These are phyloP conservation scores for Poecilobothrus nobilitatus DNA, from an alignment of 2,888 invertebrate species.

Conservation along the genomic window DNA sequence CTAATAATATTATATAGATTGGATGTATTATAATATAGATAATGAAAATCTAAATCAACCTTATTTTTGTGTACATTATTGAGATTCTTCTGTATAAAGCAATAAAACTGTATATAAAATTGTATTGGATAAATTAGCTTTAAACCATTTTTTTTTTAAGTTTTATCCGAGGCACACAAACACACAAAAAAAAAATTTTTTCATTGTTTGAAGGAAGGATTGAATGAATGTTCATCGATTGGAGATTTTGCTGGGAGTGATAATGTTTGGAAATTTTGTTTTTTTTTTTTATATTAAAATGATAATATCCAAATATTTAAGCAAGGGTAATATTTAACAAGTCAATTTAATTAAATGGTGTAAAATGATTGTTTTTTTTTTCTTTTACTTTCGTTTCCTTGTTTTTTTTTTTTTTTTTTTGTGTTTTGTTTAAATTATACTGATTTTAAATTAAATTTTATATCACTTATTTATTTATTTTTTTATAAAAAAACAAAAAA, in stretches of 20 bases:
- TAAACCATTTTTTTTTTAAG: background rate
- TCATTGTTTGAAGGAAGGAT: background rate
- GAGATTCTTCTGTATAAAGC: too few species aligned
- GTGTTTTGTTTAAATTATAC: too few species aligned
- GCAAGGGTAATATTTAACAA: background rate
- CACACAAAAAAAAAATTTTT: background rate
- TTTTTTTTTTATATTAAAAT: background rate
- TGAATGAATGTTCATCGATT: background rate
- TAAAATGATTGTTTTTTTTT: background rate
- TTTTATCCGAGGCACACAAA: background rate
- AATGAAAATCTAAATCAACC: too few species aligned
- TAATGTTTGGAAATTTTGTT: background rate
- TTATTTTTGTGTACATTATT: too few species aligned
- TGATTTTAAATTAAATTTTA: too few species aligned
- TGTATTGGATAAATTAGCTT: too few species aligned
- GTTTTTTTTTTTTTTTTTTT: background rate
- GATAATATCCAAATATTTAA: background rate
- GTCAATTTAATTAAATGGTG: slow-evolving; percentile 6
- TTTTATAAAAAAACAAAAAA: too few species aligned
- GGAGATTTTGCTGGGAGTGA: background rate
- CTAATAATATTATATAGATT: too few species aligned
- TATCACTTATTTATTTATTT: too few species aligned
- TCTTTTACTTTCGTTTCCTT: background rate
- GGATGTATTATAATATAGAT: too few species aligned
- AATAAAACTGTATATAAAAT: too few species aligned